Evolutionary conservation across 2,888 invertebrate genomes (phyloP).

Genomic region (Girardia tigrina): DNA sequence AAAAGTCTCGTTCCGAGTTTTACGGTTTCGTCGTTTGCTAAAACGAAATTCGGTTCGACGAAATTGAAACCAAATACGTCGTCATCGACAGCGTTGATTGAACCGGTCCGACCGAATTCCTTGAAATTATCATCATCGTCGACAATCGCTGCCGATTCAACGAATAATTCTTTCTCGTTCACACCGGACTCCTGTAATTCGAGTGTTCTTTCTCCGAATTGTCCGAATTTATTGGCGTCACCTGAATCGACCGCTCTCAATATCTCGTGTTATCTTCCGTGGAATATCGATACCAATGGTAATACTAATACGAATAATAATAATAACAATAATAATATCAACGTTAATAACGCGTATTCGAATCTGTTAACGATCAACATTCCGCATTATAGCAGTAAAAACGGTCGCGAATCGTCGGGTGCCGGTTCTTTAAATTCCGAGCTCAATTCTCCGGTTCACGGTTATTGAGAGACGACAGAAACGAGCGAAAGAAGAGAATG

Average conservation of each 20-base stretch:
- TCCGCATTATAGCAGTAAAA: neutral
- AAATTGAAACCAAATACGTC: conserved; percentile 19
- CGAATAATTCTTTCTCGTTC: neutral
- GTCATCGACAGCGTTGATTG: too few relatives aligned
- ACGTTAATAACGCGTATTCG: too few relatives aligned
- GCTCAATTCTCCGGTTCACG: conserved; percentile 10
- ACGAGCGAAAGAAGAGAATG: too few relatives aligned
- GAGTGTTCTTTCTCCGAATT: neutral
- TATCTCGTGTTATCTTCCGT: neutral
- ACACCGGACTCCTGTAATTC: conserved; percentile 16
- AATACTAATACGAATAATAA: too few relatives aligned
- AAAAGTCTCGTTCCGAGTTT: conserved; percentile 19
- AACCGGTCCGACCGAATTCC: neutral
- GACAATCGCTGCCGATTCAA: neutral
- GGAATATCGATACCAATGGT: conserved; percentile 1
- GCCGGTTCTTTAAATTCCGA: conserved; percentile 11
- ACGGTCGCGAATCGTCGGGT: conserved; percentile 7
- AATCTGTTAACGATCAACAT: neutral
- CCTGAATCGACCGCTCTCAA: neutral
- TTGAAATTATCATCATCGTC: neutral
- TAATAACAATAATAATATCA: too few relatives aligned
- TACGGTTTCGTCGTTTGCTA: neutral
- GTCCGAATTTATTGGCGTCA: neutral
- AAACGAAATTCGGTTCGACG: conserved; percentile 7
- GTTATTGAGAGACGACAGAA: neutral